Evolutionary conservation across 2,113 vertebrate genomes (phyloP), one percentile per base, ranked within the genome.

Genomic region (Pongo abelii): DNA sequence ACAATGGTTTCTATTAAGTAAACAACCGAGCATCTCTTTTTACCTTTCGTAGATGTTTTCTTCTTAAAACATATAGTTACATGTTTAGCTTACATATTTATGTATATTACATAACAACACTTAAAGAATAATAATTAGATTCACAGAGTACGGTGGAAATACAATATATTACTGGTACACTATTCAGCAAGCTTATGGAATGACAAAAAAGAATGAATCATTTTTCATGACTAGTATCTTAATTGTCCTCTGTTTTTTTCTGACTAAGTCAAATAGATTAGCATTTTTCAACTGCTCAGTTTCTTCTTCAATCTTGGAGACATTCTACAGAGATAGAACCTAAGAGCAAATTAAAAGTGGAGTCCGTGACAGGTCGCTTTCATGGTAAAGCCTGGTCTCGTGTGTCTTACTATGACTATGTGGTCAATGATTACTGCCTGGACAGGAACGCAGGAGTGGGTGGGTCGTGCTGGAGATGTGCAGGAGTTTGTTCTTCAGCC

Each of bases 131-230:
- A 86, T 67, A 80, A 75, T 81, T 30, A n/a, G 90, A 55, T 87
- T 77, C 20, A 57, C 84, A 96, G 96, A 64, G 16, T 87, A 77
- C 32, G 22, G 14, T 43, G 91, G 64, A 94, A 67, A 93, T 69
- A 50, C 86, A 79, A 14, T 13, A 23, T 32, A 50, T 75, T 52
- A 17, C 43, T 25, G 89, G 67, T 48, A 84, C 35, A 77, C 87
- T 97, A 46, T 96, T 97, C 86, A 95, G 84, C 92, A 96, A 96
- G 96, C 61, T 70, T 86, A 88, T 55, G 87, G 81, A 88, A 84
- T 84, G 96, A 90, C 55, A n/a, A 52, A 30, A 46, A 52, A 81
- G 72, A 89, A 67, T 16, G 67, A 75, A 94, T 92, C 38, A 52
- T 46, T 85, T 59, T 16, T 93, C 96, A 85, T 93, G 78, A 95